Evolutionary conservation across 2,113 vertebrate genomes (phyloP).

Genomic region (Tonatia bakeri): DNA sequence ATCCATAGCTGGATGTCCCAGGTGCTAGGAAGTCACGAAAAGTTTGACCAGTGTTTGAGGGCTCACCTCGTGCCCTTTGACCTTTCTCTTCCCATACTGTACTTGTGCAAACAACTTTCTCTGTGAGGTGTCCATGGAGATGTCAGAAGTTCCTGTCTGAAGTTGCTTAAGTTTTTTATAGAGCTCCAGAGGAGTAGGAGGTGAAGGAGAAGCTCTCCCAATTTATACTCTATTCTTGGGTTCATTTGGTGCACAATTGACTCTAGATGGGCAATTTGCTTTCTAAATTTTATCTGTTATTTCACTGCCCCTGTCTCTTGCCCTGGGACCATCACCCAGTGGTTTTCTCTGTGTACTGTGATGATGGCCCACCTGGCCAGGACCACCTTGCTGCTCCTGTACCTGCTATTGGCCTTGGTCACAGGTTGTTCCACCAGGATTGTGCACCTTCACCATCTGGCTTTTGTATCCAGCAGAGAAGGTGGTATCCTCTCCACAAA

Average conservation of each 20-base stretch:
- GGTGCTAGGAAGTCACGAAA: background rate
- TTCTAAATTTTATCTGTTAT: background rate
- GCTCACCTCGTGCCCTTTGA: background rate
- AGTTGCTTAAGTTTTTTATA: background rate
- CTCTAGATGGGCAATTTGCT: background rate
- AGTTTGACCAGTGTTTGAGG: background rate
- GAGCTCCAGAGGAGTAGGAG: background rate
- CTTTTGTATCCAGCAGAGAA: accelerated
- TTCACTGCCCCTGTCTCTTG: background rate
- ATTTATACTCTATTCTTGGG: background rate
- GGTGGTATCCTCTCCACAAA: accelerated
- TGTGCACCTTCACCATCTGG: accelerated
- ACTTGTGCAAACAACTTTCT: background rate
- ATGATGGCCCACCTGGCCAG: background rate
- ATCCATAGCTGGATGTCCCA: accelerated
- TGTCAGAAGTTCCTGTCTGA: background rate
- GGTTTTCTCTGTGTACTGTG: background rate
- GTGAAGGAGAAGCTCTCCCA: background rate
- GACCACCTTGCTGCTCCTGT: background rate
- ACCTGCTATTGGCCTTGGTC: accelerated
- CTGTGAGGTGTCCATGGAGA: background rate
- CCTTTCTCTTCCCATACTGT: background rate
- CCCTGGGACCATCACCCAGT: background rate
- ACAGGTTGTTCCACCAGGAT: background rate
- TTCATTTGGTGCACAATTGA: background rate